Evolutionary conservation across 2,797 vertebrate species (phyloP).

Genomic region (Chelonia mydas): DNA sequence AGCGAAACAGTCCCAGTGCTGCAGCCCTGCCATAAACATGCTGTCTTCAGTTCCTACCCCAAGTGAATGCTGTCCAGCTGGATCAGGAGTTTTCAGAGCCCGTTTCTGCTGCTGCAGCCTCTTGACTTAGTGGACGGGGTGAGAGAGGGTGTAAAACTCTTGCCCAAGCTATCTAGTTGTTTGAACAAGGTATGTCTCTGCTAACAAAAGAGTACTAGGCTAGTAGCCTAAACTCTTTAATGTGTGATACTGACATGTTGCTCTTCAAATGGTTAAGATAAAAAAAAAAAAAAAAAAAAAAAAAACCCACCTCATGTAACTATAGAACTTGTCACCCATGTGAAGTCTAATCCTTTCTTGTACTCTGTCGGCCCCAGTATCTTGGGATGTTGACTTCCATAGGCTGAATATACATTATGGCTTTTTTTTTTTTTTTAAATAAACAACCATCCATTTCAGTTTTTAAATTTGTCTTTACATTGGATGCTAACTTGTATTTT

Average conservation of each 20-base stretch:
- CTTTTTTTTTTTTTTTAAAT: fast-evolving
- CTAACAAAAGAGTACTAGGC: neutral
- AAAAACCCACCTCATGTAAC: too few relatives aligned
- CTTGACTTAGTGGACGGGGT: neutral
- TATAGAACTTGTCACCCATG: too few relatives aligned
- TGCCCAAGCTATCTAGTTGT: neutral
- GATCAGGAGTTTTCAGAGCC: neutral
- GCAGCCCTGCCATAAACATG: too few relatives aligned
- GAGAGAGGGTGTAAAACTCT: neutral
- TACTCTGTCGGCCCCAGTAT: too few relatives aligned
- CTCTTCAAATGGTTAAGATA: neutral
- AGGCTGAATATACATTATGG: neutral
- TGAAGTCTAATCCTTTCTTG: too few relatives aligned
- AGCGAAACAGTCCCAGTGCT: too few relatives aligned
- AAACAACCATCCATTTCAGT: neutral
- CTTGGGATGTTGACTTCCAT: too few relatives aligned
- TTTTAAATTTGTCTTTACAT: neutral
- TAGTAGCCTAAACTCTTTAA: too few relatives aligned
- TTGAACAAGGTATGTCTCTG: neutral
- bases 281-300: too few relatives aligned
- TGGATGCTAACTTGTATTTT: neutral
- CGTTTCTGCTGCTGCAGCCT: neutral
- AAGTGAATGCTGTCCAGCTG: neutral
- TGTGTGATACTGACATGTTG: too few relatives aligned
- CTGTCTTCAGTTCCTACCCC: neutral